Conservation (phyloP, 2,888 invertebrate species). For the Dicyrtoma fusca region DNA sequence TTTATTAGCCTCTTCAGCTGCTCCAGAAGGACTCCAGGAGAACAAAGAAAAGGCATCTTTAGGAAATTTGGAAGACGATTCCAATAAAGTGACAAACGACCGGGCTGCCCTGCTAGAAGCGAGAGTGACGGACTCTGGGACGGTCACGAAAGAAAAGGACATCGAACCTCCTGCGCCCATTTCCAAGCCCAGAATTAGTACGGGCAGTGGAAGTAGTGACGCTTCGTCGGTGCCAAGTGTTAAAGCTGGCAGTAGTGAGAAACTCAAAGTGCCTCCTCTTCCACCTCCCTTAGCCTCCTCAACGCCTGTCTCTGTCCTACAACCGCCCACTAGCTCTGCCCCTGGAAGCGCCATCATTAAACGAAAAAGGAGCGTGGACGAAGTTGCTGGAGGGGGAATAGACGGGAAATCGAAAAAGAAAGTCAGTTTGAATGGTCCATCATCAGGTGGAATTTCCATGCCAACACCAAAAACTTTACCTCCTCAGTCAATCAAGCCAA, state of each 20-base stretch:
- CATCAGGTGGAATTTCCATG: not conserved
- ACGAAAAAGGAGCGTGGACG: conserved; percentile 30
- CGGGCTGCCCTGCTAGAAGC: conserved; percentile 31
- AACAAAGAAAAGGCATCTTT: not conserved
- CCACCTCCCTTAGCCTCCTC: not conserved
- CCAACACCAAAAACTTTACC: conserved; percentile 10
- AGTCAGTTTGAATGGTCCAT: not conserved
- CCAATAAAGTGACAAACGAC: not conserved
- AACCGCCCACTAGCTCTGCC: not conserved
- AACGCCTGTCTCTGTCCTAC: not conserved
- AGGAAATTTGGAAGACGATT: not conserved
- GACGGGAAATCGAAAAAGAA: conserved; percentile 12
- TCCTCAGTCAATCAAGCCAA: conserved; percentile 2
- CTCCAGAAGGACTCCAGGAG: no score
- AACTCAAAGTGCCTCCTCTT: not conserved
- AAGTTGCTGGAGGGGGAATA: not conserved
- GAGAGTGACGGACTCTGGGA: conserved; percentile 19
- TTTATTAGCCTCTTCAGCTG: no score
- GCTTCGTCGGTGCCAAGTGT: not conserved
- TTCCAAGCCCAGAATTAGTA: conserved; percentile 22
- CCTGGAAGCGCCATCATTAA: conserved; percentile 23
- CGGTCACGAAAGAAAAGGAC: not conserved
- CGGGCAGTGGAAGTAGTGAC: conserved; percentile 30
- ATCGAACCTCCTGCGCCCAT: not conserved
- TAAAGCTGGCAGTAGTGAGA: not conserved